A percentile compares a stretch with the other conserved stretches of the same genome.
Evolutionary conservation across 2,113 vertebrate species (phyloP).

Genomic region (Heptranchias perlo): DNA sequence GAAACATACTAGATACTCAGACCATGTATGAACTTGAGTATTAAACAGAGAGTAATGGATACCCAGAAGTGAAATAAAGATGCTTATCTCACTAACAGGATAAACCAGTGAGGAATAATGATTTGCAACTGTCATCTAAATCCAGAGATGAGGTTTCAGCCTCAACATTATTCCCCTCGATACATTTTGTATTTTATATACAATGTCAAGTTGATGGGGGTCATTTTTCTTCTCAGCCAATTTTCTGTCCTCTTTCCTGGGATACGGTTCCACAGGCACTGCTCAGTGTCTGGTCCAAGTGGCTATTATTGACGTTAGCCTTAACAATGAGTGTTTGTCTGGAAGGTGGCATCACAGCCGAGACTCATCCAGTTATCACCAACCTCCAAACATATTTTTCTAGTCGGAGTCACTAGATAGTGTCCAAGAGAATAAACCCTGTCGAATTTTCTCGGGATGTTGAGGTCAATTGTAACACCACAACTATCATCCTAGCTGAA

Average conservation of each 20-base stretch:
- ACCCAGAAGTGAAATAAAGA: neutral
- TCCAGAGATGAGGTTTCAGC: neutral
- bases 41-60: neutral
- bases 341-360: neutral
- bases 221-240: neutral
- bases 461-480: neutral
- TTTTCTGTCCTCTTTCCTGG: neutral
- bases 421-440: neutral
- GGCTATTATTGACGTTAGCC: neutral
- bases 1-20: neutral
- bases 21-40: neutral
- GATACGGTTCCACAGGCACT: neutral
- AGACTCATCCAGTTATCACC: neutral
- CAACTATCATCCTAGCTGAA: neutral
- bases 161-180: neutral
- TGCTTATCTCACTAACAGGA: neutral
- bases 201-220: neutral
- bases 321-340: neutral
- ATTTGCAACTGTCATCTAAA: neutral
- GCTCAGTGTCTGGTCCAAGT: neutral
- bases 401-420: too few species aligned
- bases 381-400: neutral
- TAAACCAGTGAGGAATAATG: neutral
- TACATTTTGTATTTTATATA: neutral
- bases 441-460: neutral